Evolutionary conservation across 2,888 invertebrate species (phyloP), one percentile per base, ranked within the genome.

Genomic region (Drosophila bunnanda): DNA sequence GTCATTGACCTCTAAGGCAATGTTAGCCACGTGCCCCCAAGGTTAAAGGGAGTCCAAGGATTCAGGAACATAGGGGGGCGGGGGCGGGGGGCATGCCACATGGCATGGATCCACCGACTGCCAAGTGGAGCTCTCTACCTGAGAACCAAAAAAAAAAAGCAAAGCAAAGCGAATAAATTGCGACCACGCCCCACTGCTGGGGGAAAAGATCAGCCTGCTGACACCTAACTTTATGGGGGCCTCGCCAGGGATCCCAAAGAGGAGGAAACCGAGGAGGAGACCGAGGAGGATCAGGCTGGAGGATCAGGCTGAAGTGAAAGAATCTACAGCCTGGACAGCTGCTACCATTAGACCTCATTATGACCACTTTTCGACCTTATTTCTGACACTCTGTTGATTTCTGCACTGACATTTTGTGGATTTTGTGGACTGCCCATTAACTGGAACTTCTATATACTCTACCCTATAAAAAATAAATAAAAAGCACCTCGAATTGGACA

Each of bases 311-410:
- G 50, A 13, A n/a, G 15, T 4, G 22, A 22, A 9, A 53, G 52
- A 25, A 17, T 9, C n/a, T 36, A 12, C 6, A 25, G 13, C 25
- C 32, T 17, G 43, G n/a, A 54, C 71, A 56, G 55, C 77, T 82
- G 80, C 76, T 58, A 34, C 84, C 84, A 82, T 82, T 86, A 86
- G 87, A 72, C 61, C 74, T 76, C 83, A 86, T 82, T 82, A 76
- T 72, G 83, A 22, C 20, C 67, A 36, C 25, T 41, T 48, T 30
- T 30, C 61, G 60, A 22, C 22, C 32, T 43, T 36, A 20, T 64
- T 73, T 64, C 84, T 48, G 84, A 86, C 82, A 82, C 82, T 82
- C 67, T 87, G 82, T 82, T 78, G 87, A 82, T 78, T 82, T 82
- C 80, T 70, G 46, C 52, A 74, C 82, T 70, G 82, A 86, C 81